These are phyloP conservation scores for Latrodectus geometricus DNA, from an alignment of 1,140 invertebrate species.

Conservation along the genomic window DNA sequence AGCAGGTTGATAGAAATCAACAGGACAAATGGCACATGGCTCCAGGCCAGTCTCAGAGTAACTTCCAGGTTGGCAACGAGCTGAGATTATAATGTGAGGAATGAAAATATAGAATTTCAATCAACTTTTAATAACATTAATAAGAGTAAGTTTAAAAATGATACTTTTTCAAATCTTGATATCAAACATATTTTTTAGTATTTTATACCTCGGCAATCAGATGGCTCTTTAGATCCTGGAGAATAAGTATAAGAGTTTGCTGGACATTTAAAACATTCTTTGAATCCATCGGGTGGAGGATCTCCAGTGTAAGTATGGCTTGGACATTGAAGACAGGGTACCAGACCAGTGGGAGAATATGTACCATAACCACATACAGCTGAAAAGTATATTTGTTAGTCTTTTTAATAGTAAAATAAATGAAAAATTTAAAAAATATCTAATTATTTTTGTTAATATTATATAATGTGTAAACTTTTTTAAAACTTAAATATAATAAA, in stretches of 20 bases:
- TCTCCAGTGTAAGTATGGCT: slow-evolving; percentile 90
- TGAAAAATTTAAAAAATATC: no score
- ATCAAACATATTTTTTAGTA: no score
- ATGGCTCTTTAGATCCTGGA: slow-evolving; percentile 82
- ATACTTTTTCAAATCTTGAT: neutral
- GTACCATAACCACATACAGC: slow-evolving; percentile 95
- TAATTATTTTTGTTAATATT: neutral
- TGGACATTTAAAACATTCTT: slow-evolving; percentile 92
- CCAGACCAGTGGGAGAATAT: slow-evolving; percentile 92
- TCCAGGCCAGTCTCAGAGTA: slow-evolving; percentile 95
- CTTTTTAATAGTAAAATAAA: no score
- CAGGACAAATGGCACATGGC: slow-evolving; percentile 93
- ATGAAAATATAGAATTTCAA: no score
- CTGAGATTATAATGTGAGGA: neutral
- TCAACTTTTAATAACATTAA: neutral
- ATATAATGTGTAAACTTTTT: neutral
- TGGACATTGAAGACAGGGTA: slow-evolving; percentile 95
- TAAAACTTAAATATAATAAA: neutral
- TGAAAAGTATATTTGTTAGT: neutral
- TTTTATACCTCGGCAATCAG: slow-evolving; percentile 81
- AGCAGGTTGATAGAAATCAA: slow-evolving; percentile 89
- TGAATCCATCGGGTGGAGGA: slow-evolving; percentile 90
- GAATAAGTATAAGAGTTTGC: slow-evolving; percentile 92
- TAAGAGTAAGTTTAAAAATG: neutral
- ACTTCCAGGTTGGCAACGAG: slow-evolving; percentile 84